Conservation (phyloP, 2,113 vertebrate genomes). For the Saccopteryx leptura region DNA sequence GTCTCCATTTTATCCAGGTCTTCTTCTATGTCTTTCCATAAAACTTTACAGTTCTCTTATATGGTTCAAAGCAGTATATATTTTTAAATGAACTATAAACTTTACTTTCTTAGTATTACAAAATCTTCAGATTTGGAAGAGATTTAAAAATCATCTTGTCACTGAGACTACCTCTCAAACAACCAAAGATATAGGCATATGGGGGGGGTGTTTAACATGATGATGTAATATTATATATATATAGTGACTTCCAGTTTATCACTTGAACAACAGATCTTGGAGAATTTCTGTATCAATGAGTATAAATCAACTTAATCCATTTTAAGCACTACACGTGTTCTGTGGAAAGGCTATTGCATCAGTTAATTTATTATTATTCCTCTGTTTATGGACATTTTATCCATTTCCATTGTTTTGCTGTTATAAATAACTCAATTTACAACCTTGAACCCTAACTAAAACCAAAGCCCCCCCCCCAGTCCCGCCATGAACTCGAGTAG, state of each 20-base stretch:
- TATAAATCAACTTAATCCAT: conserved; percentile 21
- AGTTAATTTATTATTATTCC: conserved; percentile 18
- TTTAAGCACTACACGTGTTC: not conserved
- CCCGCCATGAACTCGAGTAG: too few relatives aligned
- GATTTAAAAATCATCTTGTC: conserved; percentile 7
- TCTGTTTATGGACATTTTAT: not conserved
- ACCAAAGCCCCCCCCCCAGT: not conserved
- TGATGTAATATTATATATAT: not conserved
- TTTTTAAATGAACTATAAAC: conserved; percentile 64
- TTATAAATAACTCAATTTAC: conserved; percentile 2
- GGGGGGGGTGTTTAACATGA: not conserved
- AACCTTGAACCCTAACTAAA: conserved; percentile 1
- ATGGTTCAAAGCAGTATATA: conserved; percentile 52
- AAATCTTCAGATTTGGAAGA: not conserved
- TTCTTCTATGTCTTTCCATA: conserved; percentile 54
- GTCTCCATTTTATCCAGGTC: conserved; percentile 46
- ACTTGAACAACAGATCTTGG: not conserved
- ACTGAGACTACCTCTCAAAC: not conserved
- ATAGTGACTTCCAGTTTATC: conserved; percentile 11
- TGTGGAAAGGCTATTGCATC: not conserved
- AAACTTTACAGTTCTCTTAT: conserved; percentile 52
- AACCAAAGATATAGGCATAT: not conserved
- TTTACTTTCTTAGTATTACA: conserved; percentile 32
- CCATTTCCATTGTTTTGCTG: not conserved
- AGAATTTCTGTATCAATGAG: not conserved